These are phyloP conservation scores for Hemiscyllium ocellatum DNA, from an alignment of 2,113 vertebrate species.

Conservation along the genomic window DNA sequence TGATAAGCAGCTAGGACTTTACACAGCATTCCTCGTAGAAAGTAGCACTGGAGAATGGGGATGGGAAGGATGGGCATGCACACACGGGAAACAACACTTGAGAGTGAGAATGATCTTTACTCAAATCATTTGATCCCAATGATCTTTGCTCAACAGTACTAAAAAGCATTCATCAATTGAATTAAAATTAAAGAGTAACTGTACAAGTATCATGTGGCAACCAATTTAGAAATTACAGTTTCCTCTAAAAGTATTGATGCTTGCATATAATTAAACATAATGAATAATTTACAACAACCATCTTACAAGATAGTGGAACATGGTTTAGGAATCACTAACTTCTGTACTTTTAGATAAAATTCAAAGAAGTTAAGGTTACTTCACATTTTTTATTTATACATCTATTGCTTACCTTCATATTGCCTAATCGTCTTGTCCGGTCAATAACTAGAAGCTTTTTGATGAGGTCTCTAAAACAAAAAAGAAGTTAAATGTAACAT, in stretches of 20 bases:
- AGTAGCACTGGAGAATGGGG: background rate
- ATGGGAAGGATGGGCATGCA: background rate
- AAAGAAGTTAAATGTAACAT: conserved; percentile 33
- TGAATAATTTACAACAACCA: background rate
- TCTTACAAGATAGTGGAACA: background rate
- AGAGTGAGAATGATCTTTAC: background rate
- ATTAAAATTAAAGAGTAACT: background rate
- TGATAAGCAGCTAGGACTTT: background rate
- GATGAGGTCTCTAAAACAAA: conserved; percentile 76
- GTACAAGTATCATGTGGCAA: background rate
- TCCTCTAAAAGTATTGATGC: background rate
- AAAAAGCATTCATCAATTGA: background rate
- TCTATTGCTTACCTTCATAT: conserved; percentile 77
- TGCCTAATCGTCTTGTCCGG: conserved; percentile 79
- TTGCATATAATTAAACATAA: background rate
- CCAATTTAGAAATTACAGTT: background rate
- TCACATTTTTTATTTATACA: background rate
- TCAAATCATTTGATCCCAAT: background rate
- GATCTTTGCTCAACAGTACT: background rate
- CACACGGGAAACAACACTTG: no score
- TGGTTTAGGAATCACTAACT: background rate
- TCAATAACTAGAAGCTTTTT: conserved; percentile 91
- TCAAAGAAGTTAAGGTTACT: background rate
- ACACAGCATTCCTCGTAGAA: background rate
- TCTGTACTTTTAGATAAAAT: background rate